A percentile compares a stretch with the other conserved stretches of the same genome.
Evolutionary conservation across 2,113 vertebrate genomes (phyloP).

Genomic region (Pseudorhombus dupliciocellatus): DNA sequence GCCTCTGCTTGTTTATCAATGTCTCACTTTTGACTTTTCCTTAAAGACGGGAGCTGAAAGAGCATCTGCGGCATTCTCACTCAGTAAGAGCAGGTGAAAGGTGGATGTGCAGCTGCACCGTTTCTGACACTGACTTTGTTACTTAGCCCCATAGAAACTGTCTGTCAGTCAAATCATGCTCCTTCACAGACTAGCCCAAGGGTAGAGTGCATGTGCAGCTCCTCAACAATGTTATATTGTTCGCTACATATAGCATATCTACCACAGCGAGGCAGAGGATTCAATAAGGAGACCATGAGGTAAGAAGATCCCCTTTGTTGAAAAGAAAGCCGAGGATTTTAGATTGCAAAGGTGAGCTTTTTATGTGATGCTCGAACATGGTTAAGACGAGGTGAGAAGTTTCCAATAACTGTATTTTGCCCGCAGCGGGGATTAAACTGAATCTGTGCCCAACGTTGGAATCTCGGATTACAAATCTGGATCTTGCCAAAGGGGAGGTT

Average conservation of each 20-base stretch:
- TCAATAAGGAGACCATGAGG: constrained; percentile 69
- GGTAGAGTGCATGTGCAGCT: constrained; percentile 62
- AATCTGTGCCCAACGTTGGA: constrained; percentile 67
- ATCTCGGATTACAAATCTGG: constrained; percentile 80
- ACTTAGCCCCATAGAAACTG: constrained; percentile 70
- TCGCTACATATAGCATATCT: constrained; percentile 70
- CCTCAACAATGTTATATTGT: constrained; percentile 76
- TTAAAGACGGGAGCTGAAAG: constrained; percentile 27
- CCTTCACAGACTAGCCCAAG: constrained; percentile 70
- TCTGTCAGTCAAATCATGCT: constrained; percentile 75
- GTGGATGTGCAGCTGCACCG: constrained; percentile 58
- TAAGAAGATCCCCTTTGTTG: constrained; percentile 71
- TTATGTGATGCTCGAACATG: constrained; percentile 70
- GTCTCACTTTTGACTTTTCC: background rate
- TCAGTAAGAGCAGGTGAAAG: constrained; percentile 59
- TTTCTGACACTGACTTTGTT: constrained; percentile 69
- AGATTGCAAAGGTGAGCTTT: constrained; percentile 65
- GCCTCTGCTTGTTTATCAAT: background rate
- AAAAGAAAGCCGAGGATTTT: constrained; percentile 65
- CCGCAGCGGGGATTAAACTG: constrained; percentile 77
- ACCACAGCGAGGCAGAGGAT: constrained; percentile 66
- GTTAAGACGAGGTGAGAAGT: constrained; percentile 77
- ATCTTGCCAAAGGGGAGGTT: constrained; percentile 63
- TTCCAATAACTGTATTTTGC: constrained; percentile 78
- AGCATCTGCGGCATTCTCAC: constrained; percentile 43